phyloP scores from a whole-genome alignment of 1,140 invertebrate genomes.

The Trachymyrmex septentrionalis region DNA sequence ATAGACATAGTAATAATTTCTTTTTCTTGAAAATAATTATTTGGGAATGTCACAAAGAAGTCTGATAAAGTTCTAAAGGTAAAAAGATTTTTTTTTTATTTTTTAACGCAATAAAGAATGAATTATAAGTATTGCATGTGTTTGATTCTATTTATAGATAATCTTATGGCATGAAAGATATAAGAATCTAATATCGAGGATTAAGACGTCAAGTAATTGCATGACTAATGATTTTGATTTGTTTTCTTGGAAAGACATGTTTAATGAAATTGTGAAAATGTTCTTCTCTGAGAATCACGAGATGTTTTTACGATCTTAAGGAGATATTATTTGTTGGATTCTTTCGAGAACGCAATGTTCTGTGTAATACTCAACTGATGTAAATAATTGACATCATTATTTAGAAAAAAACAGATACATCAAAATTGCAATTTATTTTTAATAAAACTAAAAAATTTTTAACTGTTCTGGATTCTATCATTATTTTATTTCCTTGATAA shows the following conservation, averaged over 20 bases:
- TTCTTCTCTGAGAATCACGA: not conserved
- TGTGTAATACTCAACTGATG: not conserved
- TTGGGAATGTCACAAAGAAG: not conserved
- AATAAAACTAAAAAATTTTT: not conserved
- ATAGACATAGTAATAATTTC: not conserved
- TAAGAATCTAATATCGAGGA: not conserved
- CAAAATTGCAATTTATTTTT: not conserved
- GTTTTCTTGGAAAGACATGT: constrained; percentile 9
- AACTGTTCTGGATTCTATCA: not conserved
- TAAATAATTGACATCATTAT: not conserved
- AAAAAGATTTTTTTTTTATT: not conserved
- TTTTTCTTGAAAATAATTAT: not conserved
- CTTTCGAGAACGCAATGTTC: not conserved
- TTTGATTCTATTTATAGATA: constrained; percentile 2
- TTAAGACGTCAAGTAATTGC: not conserved
- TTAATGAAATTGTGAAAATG: not conserved
- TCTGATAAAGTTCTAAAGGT: not conserved
- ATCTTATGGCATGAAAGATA: not conserved
- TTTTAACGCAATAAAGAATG: not conserved
- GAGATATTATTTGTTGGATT: not conserved
- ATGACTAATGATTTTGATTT: constrained; percentile 11
- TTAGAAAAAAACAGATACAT: not conserved
- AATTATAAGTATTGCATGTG: not conserved
- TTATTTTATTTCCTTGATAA: not conserved
- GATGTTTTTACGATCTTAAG: not conserved